phyloP scores from a whole-genome alignment of 1,140 invertebrate genomes.

The Leucophenga varia region DNA sequence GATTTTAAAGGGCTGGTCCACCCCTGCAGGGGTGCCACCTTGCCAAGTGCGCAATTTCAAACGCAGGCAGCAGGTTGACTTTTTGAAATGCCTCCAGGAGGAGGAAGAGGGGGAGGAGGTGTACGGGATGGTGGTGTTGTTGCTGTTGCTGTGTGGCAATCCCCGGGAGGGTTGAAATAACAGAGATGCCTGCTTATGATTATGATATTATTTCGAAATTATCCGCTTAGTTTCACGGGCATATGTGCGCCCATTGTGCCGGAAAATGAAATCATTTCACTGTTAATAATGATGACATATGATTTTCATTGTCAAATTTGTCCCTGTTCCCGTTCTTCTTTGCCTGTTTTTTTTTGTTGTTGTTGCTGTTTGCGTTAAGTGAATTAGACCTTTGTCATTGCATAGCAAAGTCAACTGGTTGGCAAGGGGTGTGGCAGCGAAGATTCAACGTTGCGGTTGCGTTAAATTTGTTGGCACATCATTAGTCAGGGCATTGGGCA shows the following conservation, averaged over 20 bases:
- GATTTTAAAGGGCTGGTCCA: no score
- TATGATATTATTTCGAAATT: conserved; percentile 57
- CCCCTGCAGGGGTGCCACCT: no score
- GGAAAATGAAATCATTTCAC: conserved; percentile 55
- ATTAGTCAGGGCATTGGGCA: conserved; percentile 52
- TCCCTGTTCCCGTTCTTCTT: no score
- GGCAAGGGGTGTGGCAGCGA: no score
- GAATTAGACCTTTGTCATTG: conserved; percentile 50
- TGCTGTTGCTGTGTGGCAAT: no score
- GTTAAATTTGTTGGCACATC: conserved; percentile 54
- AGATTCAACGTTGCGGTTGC: no score
- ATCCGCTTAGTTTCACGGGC: conserved; percentile 50
- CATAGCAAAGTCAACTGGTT: conserved; percentile 29
- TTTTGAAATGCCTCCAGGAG: no score
- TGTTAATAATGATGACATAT: conserved; percentile 57
- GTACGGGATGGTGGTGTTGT: no score
- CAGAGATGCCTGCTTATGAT: conserved; percentile 36
- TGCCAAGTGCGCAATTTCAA: conserved; percentile 41
- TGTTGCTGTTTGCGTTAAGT: conserved; percentile 47
- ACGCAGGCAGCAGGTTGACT: conserved; percentile 47
- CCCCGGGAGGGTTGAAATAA: conserved; percentile 23
- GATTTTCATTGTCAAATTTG: conserved; percentile 55
- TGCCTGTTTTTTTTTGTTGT: no score
- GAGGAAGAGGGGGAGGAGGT: no score
- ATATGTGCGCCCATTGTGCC: conserved; percentile 43